Evolutionary conservation across 2,888 invertebrate species (phyloP), one percentile per base, ranked within the genome.

Genomic region (Tipula vernalis): DNA sequence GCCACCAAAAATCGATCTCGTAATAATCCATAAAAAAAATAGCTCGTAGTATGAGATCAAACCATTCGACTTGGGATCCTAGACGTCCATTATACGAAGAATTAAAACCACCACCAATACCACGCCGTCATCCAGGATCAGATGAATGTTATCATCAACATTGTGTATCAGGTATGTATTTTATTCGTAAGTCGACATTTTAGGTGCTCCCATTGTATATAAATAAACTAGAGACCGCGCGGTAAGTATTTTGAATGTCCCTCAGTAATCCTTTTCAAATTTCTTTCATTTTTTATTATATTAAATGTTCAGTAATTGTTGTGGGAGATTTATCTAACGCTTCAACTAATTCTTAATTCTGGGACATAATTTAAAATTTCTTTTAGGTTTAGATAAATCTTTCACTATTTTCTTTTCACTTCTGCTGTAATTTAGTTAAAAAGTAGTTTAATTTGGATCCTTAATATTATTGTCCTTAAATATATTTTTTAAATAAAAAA

Each of bases 21-120:
- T 87, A 86, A 28, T 28, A 71, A 71, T 71, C 71, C 10, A 71
- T 71, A 71, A 42, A 86, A 87, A 84, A 83, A 89, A 88, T 89
- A 91, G 91, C 90, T 88, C 91, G 91, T 88, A 90, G 90, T 89
- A 89, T 91, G 88, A 91, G 91, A 87, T 91, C 91, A 87, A 91
- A 91, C 91, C 94, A 95, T 92, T 95, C 96, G 87, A 97, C 97
- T 91, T 97, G 97, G 97, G 97, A 97, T 93, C 97, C 97, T 89
- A 94, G 96, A 88, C 93, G 97, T 87, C 96, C 97, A 91, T 96
- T 97, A 93, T 97, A 97, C 92, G 97, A 97, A 93, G 96, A 97
- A 92, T 94, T 97, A 91, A 95, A 95, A 90, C 94, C 96, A 89
- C 93, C 94, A 89, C 93, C 94, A 89, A 92, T 94, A 88, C 93